Evolutionary conservation across 2,113 vertebrate genomes (phyloP).

Genomic region (Serinus canaria): DNA sequence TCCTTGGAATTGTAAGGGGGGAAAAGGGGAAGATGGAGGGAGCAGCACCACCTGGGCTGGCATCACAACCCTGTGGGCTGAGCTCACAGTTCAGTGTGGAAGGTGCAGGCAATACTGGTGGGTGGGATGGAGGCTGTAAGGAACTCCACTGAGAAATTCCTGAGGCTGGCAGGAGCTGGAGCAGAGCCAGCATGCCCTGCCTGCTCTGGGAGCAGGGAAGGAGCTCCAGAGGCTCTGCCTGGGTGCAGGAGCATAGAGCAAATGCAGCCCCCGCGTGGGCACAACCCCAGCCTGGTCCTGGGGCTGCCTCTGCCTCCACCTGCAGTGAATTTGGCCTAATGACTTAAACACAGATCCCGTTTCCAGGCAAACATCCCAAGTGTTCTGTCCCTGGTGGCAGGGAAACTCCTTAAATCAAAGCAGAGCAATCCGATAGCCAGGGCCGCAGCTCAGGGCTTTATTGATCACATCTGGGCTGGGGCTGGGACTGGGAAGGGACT

Average conservation of each 20-base stretch:
- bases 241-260: too few species aligned
- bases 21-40: neutral
- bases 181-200: neutral
- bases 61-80: too few species aligned
- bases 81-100: accelerated
- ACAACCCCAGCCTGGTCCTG: neutral
- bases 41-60: accelerated
- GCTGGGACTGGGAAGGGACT: neutral
- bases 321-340: slow-evolving; percentile 61
- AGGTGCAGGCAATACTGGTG: neutral
- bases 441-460: neutral
- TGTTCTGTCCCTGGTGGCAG: slow-evolving; percentile 40
- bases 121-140: neutral
- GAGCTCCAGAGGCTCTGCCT: neutral
- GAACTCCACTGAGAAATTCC: accelerated
- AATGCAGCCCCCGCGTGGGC: accelerated
- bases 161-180: neutral
- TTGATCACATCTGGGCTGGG: slow-evolving; percentile 56
- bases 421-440: neutral
- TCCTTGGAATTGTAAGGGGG: neutral
- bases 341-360: slow-evolving; percentile 64
- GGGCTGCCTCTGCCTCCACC: slow-evolving; percentile 48
- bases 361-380: slow-evolving; percentile 61
- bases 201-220: neutral
- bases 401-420: slow-evolving; percentile 66